Evolutionary conservation across 2,113 vertebrate species (phyloP).

Genomic region (Erythrolamprus reginae): DNA sequence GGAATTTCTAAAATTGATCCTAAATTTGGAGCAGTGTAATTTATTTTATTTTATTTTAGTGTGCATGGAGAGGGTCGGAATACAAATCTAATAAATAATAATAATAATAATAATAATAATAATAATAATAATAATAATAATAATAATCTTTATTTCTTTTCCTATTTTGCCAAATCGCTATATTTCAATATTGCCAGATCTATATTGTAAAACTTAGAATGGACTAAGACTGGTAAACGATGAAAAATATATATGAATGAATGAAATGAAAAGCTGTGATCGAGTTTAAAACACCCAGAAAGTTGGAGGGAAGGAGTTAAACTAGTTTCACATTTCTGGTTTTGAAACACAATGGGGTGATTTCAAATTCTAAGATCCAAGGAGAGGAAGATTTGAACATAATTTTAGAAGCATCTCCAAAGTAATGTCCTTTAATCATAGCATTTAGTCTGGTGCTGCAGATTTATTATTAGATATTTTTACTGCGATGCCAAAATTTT

Average conservation of each 20-base stretch:
- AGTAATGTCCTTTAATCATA: background rate
- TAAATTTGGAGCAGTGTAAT: background rate
- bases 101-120: too few species aligned
- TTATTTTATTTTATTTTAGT: too few species aligned
- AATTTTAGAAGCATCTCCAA: background rate
- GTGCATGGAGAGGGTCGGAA: too few species aligned
- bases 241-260: background rate
- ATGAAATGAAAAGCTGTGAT: background rate
- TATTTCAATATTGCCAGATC: background rate
- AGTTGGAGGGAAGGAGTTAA: background rate
- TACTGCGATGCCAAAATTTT: background rate
- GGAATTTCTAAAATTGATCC: background rate
- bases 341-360: background rate
- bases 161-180: background rate
- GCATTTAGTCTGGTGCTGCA: background rate
- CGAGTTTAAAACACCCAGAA: background rate
- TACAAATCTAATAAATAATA: too few species aligned
- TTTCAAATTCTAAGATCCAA: background rate
- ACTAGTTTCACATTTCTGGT: background rate
- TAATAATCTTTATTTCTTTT: background rate
- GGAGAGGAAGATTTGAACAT: background rate
- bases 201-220: background rate
- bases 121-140: too few species aligned
- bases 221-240: background rate
- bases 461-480: background rate